Percentiles rank a stretch among this genome's conserved stretches.
These are phyloP conservation scores for Patiria miniata DNA, from an alignment of 35 echinoderm and acorn worm species.

Conservation along the genomic window DNA sequence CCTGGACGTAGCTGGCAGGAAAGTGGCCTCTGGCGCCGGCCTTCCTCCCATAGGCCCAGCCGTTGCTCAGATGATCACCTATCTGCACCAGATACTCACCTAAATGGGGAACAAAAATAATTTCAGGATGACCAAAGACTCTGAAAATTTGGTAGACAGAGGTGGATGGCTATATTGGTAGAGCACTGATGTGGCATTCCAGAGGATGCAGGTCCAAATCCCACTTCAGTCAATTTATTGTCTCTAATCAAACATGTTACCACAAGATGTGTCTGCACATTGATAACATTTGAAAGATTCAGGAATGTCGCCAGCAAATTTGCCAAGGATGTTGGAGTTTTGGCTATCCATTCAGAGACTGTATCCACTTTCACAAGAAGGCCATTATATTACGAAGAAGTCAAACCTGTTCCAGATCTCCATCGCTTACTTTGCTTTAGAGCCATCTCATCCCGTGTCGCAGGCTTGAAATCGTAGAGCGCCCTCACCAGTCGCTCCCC, in stretches of 20 bases:
- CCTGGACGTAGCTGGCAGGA: slow-evolving; percentile 53
- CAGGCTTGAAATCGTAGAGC: slow-evolving; percentile 55
- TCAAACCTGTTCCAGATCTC: neutral
- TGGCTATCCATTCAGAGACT: neutral
- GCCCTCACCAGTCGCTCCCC: slow-evolving; percentile 41
- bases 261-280: too few species aligned
- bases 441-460: slow-evolving; percentile 39
- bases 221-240: too few species aligned
- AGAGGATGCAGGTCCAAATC: neutral
- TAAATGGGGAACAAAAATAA: neutral
- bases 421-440: slow-evolving; percentile 23
- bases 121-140: too few species aligned
- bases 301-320: too few species aligned
- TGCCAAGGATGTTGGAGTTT: too few species aligned
- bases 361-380: neutral
- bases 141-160: too few species aligned
- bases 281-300: too few species aligned
- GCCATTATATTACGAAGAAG: too few species aligned
- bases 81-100: slow-evolving; percentile 40
- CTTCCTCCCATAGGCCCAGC: slow-evolving; percentile 39
- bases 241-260: too few species aligned
- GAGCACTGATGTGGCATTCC: too few species aligned
- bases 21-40: neutral
- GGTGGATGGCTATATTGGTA: too few species aligned
- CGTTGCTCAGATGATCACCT: slow-evolving; percentile 19